phyloP scores from a whole-genome alignment of 2,797 vertebrate species.

The Melanogrammus aeglefinus region DNA sequence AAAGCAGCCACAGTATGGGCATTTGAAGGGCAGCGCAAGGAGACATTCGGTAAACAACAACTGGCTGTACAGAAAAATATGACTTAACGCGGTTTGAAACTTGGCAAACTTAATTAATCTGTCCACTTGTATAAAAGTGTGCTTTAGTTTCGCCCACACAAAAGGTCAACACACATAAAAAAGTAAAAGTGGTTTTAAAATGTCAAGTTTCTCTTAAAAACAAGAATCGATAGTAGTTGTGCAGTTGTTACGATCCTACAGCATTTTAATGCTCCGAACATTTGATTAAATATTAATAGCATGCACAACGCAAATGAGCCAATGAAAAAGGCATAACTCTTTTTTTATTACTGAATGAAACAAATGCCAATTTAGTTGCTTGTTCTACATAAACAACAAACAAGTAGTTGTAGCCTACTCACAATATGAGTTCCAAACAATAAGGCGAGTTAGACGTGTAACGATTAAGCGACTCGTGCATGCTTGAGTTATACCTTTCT shows the following conservation, averaged over 20 bases:
- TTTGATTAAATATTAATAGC: not conserved
- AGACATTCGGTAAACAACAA: not conserved
- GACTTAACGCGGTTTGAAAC: not conserved
- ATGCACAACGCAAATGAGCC: not conserved
- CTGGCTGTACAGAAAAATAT: not conserved
- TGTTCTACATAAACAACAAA: not conserved
- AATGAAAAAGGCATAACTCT: not conserved
- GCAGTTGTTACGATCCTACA: not conserved
- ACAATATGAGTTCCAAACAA: not conserved
- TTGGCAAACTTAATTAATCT: not conserved
- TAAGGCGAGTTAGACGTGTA: not conserved
- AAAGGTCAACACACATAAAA: not conserved
- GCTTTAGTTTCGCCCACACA: not conserved
- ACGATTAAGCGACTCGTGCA: not conserved
- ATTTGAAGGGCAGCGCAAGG: conserved; percentile 1
- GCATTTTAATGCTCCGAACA: not conserved
- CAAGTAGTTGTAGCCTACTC: not conserved
- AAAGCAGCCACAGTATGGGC: not conserved
- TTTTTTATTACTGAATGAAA: not conserved
- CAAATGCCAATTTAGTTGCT: not conserved
- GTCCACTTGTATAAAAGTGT: not conserved
- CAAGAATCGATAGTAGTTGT: not conserved
- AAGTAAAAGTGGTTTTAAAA: not conserved
- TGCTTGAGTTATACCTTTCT: not conserved
- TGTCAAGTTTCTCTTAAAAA: not conserved